phyloP scores from a whole-genome alignment of 2,888 invertebrate species.

The Xestia sexstrigata region DNA sequence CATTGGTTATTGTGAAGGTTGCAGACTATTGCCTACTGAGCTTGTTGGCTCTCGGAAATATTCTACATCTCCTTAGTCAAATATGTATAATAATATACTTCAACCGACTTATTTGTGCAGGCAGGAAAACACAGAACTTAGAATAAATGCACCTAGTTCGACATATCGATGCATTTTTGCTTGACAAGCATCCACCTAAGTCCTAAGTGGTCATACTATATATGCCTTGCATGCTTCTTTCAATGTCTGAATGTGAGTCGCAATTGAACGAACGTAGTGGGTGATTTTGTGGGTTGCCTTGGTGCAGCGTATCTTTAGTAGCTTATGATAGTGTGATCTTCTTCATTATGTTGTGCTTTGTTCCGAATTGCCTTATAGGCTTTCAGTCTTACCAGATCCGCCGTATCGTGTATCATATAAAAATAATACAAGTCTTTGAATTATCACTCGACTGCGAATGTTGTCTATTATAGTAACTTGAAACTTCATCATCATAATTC shows the following conservation, averaged over 20 bases:
- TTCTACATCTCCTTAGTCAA: background rate
- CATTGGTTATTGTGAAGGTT: slow-evolving; percentile 38
- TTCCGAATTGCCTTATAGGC: background rate
- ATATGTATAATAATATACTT: background rate
- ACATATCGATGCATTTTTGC: too few species aligned
- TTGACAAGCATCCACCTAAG: background rate
- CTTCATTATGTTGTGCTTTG: background rate
- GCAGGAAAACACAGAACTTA: background rate
- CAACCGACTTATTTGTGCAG: background rate
- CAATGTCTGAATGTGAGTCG: background rate
- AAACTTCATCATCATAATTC: background rate
- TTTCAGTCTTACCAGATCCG: background rate
- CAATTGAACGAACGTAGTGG: background rate
- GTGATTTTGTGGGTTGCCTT: background rate
- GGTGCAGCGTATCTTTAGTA: background rate
- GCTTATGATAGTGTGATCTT: background rate
- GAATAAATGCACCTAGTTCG: too few species aligned
- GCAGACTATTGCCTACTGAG: background rate
- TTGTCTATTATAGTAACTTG: background rate
- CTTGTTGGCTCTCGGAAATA: background rate
- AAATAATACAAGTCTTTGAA: background rate
- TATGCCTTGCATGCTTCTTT: background rate
- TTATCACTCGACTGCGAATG: background rate
- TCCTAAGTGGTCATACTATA: background rate
- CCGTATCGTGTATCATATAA: background rate